Evolutionary conservation across 2,888 invertebrate species (phyloP).

Genomic region (Matsumyia berberina): DNA sequence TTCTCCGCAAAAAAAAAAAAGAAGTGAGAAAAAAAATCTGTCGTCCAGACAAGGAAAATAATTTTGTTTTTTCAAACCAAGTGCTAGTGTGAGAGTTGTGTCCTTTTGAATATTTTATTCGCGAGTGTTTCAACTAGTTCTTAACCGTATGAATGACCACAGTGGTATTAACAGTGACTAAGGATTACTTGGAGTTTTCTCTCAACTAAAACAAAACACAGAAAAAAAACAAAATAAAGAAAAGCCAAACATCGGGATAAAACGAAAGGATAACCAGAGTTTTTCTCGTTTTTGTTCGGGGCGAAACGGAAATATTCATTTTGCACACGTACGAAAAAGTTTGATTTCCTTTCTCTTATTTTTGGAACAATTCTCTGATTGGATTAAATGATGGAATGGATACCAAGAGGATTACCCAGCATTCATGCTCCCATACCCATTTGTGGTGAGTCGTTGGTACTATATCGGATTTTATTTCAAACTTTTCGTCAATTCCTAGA

Average conservation of each 20-base stretch:
- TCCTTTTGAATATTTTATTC: background rate
- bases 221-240: slow-evolving; percentile 16
- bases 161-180: slow-evolving; percentile 36
- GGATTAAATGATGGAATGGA: slow-evolving; percentile 84
- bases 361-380: slow-evolving; percentile 44
- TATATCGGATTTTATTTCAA: slow-evolving; percentile 70
- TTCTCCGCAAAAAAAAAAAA: background rate
- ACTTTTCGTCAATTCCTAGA: slow-evolving; percentile 12
- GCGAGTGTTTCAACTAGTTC: background rate
- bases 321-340: slow-evolving; percentile 7
- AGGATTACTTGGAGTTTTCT: slow-evolving; percentile 17
- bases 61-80: background rate
- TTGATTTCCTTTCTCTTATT: background rate
- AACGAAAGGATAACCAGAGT: slow-evolving; percentile 22
- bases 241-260: slow-evolving; percentile 8
- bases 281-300: background rate
- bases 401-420: slow-evolving; percentile 85
- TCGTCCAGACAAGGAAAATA: slow-evolving; percentile 5
- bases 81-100: background rate
- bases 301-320: background rate
- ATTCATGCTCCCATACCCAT: slow-evolving; percentile 84
- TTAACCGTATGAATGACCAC: background rate
- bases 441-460: slow-evolving; percentile 83
- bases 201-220: background rate
- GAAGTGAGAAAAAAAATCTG: background rate